Evolutionary conservation across 2,113 vertebrate species (phyloP), one percentile per base, ranked within the genome.

Genomic region (Chrysemys picta): DNA sequence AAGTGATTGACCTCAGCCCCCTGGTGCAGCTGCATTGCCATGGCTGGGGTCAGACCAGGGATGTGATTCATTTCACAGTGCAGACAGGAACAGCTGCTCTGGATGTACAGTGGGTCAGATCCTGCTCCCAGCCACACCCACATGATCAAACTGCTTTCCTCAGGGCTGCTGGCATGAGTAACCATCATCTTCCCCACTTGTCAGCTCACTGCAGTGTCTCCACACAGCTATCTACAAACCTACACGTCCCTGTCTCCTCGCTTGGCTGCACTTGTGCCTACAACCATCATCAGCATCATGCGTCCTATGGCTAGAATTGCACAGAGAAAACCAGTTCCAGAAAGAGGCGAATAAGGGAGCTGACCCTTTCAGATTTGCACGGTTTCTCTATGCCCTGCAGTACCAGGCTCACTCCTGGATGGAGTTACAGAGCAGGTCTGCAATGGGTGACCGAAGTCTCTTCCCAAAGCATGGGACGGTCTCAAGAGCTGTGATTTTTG

Each of bases 21-120:
- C 65, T 35, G 35, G 0, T 4, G 6, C 24, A 22, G 62, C 75
- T 72, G 50, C 49, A 1, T 8, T 10, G 76, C 42, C 81, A 2
- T 1, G 0, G 16, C 1, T 0, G 38, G 5, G 27, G 5, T 62
- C 59, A 62, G 29, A 62, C 12, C 59, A 35, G n/a, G 65, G 65
- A 21, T 19, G 35, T 69, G 62, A 65, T 17, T 14, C 31, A 17
- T 35, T 31, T 35, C 62, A 65, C 62, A 35, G 65, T 8, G 16
- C 65, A n/a, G n/a, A 10, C n/a, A 38, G 65, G 65, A 72, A 72
- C 65, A 38, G 31, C 6, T 1, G 0, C 35, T 45, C 62, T 5
- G 47, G 2, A 22, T 10, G 10, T 42, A 12, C 47, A 27, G 21
- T 3, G 11, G 14, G 2, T 21, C 42, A 21, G 1, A 24, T 59